Evolutionary conservation across 2,797 vertebrate species (phyloP).

Genomic region (Pseudochirops corinnae): DNA sequence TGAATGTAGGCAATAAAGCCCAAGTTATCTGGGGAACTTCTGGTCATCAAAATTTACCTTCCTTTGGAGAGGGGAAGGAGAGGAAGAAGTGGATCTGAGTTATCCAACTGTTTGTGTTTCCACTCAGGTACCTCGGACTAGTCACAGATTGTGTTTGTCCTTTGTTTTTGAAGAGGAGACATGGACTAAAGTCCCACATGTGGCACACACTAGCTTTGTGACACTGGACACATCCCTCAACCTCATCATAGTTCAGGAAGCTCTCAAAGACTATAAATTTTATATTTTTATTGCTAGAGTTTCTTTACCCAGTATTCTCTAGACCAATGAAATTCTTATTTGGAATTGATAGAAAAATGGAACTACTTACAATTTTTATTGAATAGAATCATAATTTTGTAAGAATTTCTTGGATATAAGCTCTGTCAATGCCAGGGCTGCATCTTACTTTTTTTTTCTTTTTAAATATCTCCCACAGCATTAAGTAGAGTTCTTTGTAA

Average conservation of each 20-base stretch:
- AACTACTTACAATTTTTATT: neutral
- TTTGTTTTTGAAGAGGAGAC: neutral
- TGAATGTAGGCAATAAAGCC: too few species aligned
- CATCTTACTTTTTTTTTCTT: neutral
- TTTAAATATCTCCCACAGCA: neutral
- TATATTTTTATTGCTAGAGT: neutral
- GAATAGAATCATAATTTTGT: neutral
- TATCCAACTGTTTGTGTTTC: too few species aligned
- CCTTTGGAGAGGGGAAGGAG: too few species aligned
- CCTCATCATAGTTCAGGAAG: neutral
- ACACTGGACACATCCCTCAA: neutral
- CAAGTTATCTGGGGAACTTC: too few species aligned
- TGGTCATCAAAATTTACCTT: too few species aligned
- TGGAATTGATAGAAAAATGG: neutral
- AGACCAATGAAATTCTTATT: neutral
- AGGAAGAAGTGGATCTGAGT: too few species aligned
- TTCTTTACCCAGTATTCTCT: neutral
- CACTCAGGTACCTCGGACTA: too few species aligned
- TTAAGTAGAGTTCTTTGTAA: neutral
- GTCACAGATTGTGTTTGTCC: too few species aligned
- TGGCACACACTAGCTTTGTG: neutral
- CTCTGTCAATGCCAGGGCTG: neutral
- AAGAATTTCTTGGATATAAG: neutral
- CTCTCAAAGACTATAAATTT: neutral
- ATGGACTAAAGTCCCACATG: neutral